A percentile compares a stretch with the other conserved stretches of the same genome.
Evolutionary conservation across 2,797 vertebrate genomes (phyloP).

Genomic region (Adelosebastes latens): DNA sequence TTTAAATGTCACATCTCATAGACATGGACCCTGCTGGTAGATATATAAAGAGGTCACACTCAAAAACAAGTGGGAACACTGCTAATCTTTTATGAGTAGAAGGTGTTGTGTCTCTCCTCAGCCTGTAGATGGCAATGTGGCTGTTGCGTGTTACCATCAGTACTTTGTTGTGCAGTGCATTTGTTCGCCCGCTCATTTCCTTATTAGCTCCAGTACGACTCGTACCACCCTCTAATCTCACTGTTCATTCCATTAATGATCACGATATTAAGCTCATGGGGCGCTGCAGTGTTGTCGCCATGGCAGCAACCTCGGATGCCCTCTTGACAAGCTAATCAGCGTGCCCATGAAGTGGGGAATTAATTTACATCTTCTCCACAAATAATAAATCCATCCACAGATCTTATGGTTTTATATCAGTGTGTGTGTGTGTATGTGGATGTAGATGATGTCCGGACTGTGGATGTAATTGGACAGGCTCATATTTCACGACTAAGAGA

Average conservation of each 20-base stretch:
- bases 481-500: conserved; percentile 39
- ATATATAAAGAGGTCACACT: not conserved
- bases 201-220: conserved; percentile 13
- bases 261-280: conserved; percentile 15
- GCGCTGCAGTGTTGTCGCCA: conserved; percentile 4
- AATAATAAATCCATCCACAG: conserved; percentile 31
- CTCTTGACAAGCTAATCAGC: conserved; percentile 9
- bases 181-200: conserved; percentile 8
- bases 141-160: not conserved
- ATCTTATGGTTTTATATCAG: not conserved
- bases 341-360: not conserved
- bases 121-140: conserved; percentile 65
- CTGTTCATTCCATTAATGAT: conserved; percentile 20
- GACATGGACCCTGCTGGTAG: not conserved
- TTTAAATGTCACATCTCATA: not conserved
- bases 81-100: not conserved
- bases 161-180: not conserved
- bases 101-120: conserved; percentile 2
- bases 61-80: not conserved
- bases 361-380: conserved; percentile 33
- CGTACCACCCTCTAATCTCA: not conserved
- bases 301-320: conserved; percentile 21
- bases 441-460: conserved; percentile 34
- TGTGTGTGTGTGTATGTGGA: not conserved
- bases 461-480: conserved; percentile 48